Evolutionary conservation across 2,797 vertebrate species (phyloP).

Genomic region (Arremon aurantiirostris): DNA sequence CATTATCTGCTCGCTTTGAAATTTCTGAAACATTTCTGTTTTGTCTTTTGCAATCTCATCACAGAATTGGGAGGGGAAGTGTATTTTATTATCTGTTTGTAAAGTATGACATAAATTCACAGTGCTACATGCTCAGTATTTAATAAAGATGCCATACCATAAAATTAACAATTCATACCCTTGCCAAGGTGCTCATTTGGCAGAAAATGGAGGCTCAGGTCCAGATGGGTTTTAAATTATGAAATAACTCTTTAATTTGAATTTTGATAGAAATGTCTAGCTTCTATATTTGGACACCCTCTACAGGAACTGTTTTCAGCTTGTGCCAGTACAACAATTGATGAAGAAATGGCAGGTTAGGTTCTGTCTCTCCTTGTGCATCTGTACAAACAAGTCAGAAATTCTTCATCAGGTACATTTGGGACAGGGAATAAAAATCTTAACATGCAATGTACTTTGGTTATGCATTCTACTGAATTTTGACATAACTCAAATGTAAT

Average conservation of each 20-base stretch:
- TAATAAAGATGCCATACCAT: background rate
- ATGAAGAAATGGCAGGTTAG: background rate
- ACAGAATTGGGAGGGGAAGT: accelerated
- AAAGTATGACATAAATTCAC: background rate
- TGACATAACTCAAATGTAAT: background rate
- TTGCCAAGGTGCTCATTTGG: background rate
- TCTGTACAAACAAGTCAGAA: background rate
- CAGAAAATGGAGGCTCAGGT: background rate
- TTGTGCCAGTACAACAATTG: background rate
- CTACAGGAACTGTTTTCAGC: background rate
- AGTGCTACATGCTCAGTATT: background rate
- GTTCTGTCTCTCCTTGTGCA: background rate
- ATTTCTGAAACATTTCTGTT: background rate
- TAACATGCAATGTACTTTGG: background rate
- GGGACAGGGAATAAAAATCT: background rate
- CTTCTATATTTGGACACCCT: background rate
- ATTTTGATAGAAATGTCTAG: background rate
- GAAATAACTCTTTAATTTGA: background rate
- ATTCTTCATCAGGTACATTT: background rate
- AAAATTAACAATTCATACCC: background rate
- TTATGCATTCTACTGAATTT: background rate
- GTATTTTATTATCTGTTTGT: background rate
- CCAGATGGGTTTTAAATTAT: slow-evolving; percentile 5
- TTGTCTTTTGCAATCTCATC: background rate
- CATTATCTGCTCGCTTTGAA: background rate